Conservation (phyloP, 1,140 invertebrate genomes). For the Vollenhovia emeryi region DNA sequence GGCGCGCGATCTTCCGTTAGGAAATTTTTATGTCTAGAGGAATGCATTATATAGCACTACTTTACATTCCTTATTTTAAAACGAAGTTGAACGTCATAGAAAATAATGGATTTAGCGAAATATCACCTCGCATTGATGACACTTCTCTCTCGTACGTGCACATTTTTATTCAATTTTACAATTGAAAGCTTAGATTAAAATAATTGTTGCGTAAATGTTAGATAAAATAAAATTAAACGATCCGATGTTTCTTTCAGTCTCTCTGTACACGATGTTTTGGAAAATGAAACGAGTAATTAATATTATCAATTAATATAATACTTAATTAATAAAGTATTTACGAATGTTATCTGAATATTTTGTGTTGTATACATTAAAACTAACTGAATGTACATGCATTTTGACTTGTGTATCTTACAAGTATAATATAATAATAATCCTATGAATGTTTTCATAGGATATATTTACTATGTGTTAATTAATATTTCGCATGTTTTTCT, state of each 20-base stretch:
- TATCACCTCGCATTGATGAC: not conserved
- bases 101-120: not conserved
- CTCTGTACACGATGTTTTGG: not conserved
- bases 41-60: not conserved
- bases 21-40: not conserved
- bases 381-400: not conserved
- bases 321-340: not conserved
- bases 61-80: not conserved
- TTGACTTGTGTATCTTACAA: not conserved
- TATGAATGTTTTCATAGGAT: not conserved
- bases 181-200: not conserved
- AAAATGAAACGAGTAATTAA: not conserved
- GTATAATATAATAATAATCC: not conserved
- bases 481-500: not conserved
- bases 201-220: not conserved
- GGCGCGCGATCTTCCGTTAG: not conserved
- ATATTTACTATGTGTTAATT: not conserved
- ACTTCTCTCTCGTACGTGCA: not conserved
- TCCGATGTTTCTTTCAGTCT: not conserved
- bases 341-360: not conserved
- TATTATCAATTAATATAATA: too few species aligned
- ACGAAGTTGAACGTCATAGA: not conserved
- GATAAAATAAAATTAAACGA: not conserved
- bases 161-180: not conserved
- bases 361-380: not conserved